phyloP scores from a whole-genome alignment of 2,113 vertebrate species.

The Syngnathus typhle region DNA sequence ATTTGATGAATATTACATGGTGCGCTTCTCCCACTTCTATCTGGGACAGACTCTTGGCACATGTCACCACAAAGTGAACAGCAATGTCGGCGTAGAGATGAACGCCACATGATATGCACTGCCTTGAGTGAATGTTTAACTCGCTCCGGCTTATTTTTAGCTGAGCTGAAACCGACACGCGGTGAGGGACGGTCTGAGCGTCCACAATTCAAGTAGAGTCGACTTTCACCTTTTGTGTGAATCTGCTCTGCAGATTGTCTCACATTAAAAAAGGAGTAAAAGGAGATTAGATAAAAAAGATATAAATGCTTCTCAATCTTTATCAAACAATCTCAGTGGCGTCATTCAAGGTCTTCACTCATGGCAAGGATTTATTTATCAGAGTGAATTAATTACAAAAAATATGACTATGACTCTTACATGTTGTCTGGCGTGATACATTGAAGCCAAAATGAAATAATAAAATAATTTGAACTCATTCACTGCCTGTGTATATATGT shows the following conservation, averaged over 20 bases:
- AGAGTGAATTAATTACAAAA: too few relatives aligned
- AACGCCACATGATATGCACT: conserved; percentile 9
- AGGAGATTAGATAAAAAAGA: background rate
- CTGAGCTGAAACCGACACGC: conserved; percentile 11
- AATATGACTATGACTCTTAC: too few relatives aligned
- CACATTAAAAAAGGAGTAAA: background rate
- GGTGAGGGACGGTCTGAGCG: background rate
- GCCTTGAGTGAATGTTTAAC: conserved; percentile 9
- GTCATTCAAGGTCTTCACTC: background rate
- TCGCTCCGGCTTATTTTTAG: conserved; percentile 12
- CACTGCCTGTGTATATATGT: too few relatives aligned
- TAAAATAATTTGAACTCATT: too few relatives aligned
- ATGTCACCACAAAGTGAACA: conserved; percentile 4
- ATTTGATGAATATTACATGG: conserved; percentile 50
- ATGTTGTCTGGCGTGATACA: too few relatives aligned
- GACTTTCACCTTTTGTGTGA: background rate
- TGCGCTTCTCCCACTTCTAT: conserved; percentile 43
- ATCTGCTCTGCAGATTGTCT: background rate
- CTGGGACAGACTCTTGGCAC: conserved; percentile 38
- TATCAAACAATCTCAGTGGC: background rate
- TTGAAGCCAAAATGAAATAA: too few relatives aligned
- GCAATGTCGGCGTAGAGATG: conserved; percentile 4
- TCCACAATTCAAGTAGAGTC: background rate
- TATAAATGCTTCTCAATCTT: background rate
- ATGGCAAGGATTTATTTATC: background rate